Conservation (phyloP, 2,113 vertebrate genomes). For the Astur gentilis region DNA sequence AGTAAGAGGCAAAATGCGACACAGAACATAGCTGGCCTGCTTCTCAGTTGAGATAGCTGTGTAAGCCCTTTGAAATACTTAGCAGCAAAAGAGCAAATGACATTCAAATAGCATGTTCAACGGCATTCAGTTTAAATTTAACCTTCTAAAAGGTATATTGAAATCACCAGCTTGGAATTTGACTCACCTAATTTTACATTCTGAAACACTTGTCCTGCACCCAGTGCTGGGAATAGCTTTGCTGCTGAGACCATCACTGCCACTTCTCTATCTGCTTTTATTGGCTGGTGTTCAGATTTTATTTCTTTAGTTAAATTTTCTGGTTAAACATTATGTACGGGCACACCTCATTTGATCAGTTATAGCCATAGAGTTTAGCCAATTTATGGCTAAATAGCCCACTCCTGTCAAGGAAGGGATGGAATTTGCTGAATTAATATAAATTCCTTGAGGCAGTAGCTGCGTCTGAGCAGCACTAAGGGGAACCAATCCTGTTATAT, state of each 20-base stretch:
- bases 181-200: neutral
- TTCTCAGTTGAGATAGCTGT: neutral
- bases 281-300: conserved; percentile 23
- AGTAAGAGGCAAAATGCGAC: neutral
- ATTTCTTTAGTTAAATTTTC: conserved; percentile 47
- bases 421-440: conserved; percentile 19
- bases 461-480: neutral
- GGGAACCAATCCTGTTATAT: conserved; percentile 35
- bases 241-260: neutral
- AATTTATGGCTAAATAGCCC: conserved; percentile 21
- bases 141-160: neutral
- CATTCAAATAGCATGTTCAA: neutral
- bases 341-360: conserved; percentile 36
- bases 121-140: neutral
- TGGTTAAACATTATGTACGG: conserved; percentile 16
- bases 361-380: conserved; percentile 28
- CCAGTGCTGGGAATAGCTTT: conserved; percentile 1
- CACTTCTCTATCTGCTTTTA: neutral
- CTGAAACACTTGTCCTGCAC: neutral
- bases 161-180: neutral
- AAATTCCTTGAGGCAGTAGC: conserved; percentile 35
- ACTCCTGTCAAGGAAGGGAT: neutral
- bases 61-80: neutral
- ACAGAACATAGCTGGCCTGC: neutral
- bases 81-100: neutral